phyloP scores from a whole-genome alignment of 2,113 vertebrate genomes.

The Lasiurus cinereus region DNA sequence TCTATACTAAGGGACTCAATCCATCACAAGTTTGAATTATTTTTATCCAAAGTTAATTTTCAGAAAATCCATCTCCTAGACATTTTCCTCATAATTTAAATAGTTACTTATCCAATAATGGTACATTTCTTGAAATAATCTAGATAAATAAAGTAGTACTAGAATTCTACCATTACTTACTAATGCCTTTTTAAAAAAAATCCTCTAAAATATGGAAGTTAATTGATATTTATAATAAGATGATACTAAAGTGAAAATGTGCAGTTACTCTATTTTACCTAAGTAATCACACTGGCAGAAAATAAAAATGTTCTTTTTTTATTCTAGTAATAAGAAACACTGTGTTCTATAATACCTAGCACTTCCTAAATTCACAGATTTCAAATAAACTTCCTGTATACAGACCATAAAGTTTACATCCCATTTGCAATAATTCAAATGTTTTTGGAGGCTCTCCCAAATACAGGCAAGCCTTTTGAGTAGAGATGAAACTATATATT shows the following conservation, averaged over 20 bases:
- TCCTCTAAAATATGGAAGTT: not conserved
- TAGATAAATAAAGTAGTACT: not conserved
- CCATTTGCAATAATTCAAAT: constrained; percentile 46
- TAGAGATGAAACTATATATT: not conserved
- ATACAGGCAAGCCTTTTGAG: not conserved
- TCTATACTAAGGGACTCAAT: not conserved
- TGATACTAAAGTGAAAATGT: not conserved
- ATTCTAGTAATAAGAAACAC: constrained; percentile 31
- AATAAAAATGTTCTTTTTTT: not conserved
- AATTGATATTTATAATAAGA: not conserved
- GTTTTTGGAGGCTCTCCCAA: not conserved
- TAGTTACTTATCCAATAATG: not conserved
- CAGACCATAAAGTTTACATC: constrained; percentile 13
- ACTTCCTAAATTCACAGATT: constrained; percentile 46
- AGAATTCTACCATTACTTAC: not conserved
- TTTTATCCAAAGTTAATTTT: constrained; percentile 5
- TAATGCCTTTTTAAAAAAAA: not conserved
- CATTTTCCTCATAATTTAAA: constrained; percentile 33
- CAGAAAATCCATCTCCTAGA: not conserved
- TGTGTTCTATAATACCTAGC: not conserved
- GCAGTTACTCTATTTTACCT: constrained; percentile 1
- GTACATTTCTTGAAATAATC: constrained; percentile 1
- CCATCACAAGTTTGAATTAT: not conserved
- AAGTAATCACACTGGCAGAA: not conserved
- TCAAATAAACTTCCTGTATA: constrained; percentile 53